Evolutionary conservation across 2,888 invertebrate species (phyloP).

Genomic region (Eupithecia pulchellata): DNA sequence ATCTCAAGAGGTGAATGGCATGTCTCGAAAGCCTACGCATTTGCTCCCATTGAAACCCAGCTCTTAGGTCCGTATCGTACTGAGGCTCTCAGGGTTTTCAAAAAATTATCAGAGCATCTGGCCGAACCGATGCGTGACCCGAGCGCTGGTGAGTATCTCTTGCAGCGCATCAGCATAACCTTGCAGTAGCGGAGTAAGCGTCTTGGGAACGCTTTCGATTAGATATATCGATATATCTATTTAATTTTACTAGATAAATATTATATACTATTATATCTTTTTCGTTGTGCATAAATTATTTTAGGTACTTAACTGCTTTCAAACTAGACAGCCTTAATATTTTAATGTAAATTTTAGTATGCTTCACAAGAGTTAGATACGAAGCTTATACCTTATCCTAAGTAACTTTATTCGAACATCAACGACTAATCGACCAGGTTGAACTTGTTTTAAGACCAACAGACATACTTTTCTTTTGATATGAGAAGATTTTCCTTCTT

Average conservation of each 20-base stretch:
- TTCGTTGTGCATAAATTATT: background rate
- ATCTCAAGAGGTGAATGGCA: background rate
- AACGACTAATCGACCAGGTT: background rate
- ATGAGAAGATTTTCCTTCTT: background rate
- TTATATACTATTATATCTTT: background rate
- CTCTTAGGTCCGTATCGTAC: background rate
- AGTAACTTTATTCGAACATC: background rate
- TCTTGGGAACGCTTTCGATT: background rate
- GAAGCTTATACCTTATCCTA: constrained; percentile 8
- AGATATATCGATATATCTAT: too few species aligned
- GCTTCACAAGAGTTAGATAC: too few species aligned
- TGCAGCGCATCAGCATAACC: background rate
- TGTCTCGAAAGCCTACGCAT: background rate
- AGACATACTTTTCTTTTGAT: background rate
- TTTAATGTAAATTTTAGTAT: too few species aligned
- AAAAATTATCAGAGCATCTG: background rate
- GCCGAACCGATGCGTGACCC: background rate
- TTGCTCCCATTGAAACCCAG: background rate
- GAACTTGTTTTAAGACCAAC: background rate
- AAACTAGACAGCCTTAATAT: too few species aligned
- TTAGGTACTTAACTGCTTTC: too few species aligned
- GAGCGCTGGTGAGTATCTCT: background rate
- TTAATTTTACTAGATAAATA: too few species aligned
- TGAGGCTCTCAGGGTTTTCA: background rate
- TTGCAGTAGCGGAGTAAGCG: background rate